A percentile compares a stretch with the other conserved stretches of the same genome.
phyloP scores from a whole-genome alignment of 1,140 invertebrate species.

The Drosophila baimaii region DNA sequence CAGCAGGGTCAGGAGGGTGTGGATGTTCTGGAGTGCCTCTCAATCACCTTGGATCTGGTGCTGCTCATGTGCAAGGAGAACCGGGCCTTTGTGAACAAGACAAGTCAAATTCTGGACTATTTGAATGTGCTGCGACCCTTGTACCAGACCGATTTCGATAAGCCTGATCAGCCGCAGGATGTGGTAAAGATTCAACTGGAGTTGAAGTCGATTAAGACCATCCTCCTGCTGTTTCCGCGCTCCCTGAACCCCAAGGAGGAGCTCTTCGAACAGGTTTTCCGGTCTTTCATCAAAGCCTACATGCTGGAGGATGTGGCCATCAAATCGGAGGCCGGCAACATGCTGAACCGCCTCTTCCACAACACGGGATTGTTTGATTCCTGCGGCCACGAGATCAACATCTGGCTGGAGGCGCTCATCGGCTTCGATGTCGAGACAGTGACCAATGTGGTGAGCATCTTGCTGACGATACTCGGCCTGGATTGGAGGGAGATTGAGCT shows the following conservation, averaged over 20 bases:
- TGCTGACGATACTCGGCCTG: slow-evolving; percentile 59
- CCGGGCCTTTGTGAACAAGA: slow-evolving; percentile 78
- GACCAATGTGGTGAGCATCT: slow-evolving; percentile 59
- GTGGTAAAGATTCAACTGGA: slow-evolving; percentile 85
- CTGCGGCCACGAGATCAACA: slow-evolving; percentile 86
- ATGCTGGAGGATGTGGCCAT: slow-evolving; percentile 84
- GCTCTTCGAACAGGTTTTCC: slow-evolving; percentile 86
- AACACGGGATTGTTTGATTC: slow-evolving; percentile 87
- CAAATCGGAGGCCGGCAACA: slow-evolving; percentile 67
- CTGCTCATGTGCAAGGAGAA: slow-evolving; percentile 77
- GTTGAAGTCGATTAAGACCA: slow-evolving; percentile 88
- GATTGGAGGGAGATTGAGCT: slow-evolving; percentile 53
- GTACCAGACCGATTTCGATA: slow-evolving; percentile 60
- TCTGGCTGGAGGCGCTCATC: slow-evolving; percentile 87
- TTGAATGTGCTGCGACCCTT: slow-evolving; percentile 74
- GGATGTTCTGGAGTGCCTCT: slow-evolving; percentile 70
- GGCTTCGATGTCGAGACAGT: slow-evolving; percentile 63
- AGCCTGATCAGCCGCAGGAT: slow-evolving; percentile 7
- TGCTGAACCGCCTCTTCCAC: slow-evolving; percentile 86
- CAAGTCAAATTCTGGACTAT: slow-evolving; percentile 78
- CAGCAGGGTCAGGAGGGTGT: slow-evolving; percentile 12
- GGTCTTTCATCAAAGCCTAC: slow-evolving; percentile 85
- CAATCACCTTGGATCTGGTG: slow-evolving; percentile 71
- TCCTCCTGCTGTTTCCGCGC: slow-evolving; percentile 86
- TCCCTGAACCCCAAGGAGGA: slow-evolving; percentile 86